Conservation (phyloP, 2,888 invertebrate genomes). For the Onchidella celtica region DNA sequence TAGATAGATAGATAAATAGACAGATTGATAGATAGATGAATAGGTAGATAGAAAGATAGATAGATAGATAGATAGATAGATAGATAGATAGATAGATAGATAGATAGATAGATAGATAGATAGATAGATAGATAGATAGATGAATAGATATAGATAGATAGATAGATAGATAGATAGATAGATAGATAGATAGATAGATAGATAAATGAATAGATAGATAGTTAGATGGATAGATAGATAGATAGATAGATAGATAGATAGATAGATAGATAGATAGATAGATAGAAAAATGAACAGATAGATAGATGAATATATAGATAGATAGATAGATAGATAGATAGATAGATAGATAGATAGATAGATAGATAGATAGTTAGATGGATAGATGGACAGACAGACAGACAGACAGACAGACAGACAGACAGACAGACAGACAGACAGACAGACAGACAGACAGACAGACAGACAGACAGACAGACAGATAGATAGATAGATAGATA, state of each 20-base stretch:
- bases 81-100: slow-evolving; percentile 2
- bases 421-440: slow-evolving; percentile 6
- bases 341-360: slow-evolving; percentile 10
- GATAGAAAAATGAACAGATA: too few species aligned
- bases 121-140: too few species aligned
- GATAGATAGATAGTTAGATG: too few species aligned
- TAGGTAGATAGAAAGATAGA: slow-evolving; percentile 8
- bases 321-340: neutral
- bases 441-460: neutral
- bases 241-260: neutral
- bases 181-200: slow-evolving; percentile 6
- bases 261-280: slow-evolving; percentile 20
- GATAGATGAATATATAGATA: too few species aligned
- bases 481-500: too few species aligned
- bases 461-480: neutral
- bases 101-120: neutral
- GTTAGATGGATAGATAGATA: too few species aligned
- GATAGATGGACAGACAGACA: slow-evolving; percentile 18
- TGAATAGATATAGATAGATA: too few species aligned
- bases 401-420: slow-evolving; percentile 22
- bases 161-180: slow-evolving; percentile 8
- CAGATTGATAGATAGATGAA: too few species aligned
- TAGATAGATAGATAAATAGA: too few species aligned
- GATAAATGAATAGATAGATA: too few species aligned
- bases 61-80: slow-evolving; percentile 8